Conservation (phyloP, 2,113 vertebrate species). For the Talpa occidentalis region DNA sequence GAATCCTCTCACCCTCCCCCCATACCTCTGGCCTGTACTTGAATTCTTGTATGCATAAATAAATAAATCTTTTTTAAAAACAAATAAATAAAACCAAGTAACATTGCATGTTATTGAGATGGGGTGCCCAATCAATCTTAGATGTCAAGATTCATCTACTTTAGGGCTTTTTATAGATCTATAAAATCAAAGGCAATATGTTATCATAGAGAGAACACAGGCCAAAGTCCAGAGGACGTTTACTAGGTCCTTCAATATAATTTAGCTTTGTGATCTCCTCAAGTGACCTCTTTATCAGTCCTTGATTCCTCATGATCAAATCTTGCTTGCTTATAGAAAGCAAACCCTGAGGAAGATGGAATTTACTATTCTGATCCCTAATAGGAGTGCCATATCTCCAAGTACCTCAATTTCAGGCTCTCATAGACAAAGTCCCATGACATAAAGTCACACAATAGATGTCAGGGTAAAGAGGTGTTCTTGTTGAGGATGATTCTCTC, state of each 20-base stretch:
- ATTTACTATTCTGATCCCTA: not conserved
- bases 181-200: conserved; percentile 13
- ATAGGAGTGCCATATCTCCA: not conserved
- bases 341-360: not conserved
- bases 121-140: not conserved
- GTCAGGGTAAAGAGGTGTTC: not conserved
- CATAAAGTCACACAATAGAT: not conserved
- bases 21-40: too few species aligned
- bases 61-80: too few species aligned
- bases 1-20: too few species aligned
- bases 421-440: not conserved
- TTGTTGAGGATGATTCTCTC: not conserved
- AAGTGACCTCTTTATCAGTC: not conserved
- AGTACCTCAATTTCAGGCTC: not conserved
- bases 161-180: not conserved
- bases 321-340: conserved; percentile 17
- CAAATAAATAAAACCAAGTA: conserved; percentile 6
- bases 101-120: not conserved
- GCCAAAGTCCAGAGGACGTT: not conserved
- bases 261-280: not conserved
- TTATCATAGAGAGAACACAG: not conserved
- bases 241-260: not conserved
- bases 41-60: too few species aligned
- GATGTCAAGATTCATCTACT: conserved; percentile 19
- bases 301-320: conserved; percentile 40